These are phyloP conservation scores for Ceryle rudis DNA, from an alignment of 2,797 vertebrate species.

Conservation along the genomic window DNA sequence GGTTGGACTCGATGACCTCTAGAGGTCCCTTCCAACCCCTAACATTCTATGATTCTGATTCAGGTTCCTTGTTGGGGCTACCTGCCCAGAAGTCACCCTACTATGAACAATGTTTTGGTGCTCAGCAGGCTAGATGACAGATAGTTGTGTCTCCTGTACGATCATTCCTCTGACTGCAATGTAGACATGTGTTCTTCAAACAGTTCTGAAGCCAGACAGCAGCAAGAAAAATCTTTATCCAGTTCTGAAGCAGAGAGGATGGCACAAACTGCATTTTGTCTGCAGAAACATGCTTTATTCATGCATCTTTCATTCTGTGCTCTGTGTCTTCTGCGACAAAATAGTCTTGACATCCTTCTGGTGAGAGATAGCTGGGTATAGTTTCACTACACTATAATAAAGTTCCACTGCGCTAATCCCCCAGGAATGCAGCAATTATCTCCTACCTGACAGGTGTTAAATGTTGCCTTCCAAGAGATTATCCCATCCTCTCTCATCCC, in stretches of 20 bases:
- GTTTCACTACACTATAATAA: background rate
- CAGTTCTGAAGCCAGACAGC: background rate
- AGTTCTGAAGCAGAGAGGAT: background rate
- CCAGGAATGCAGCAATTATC: constrained; percentile 26
- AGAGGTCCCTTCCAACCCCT: no score
- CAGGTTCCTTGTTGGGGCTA: background rate
- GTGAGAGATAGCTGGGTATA: background rate
- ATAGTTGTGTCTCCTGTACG: background rate
- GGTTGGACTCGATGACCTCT: no score
- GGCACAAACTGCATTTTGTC: background rate
- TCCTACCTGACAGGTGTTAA: constrained; percentile 33
- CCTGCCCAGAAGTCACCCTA: background rate
- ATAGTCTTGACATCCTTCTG: background rate
- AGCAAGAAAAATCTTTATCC: background rate
- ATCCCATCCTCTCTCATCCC: constrained; percentile 20
- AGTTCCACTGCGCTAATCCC: background rate
- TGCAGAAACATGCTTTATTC: background rate
- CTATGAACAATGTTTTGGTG: background rate
- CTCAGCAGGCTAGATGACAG: background rate
- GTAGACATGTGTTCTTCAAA: background rate
- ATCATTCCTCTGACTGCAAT: background rate
- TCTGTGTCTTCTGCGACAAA: background rate
- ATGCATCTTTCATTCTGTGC: background rate
- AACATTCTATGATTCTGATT: background rate
- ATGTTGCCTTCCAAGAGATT: constrained; percentile 41